A percentile compares a stretch with the other conserved stretches of the same genome.
phyloP scores from a whole-genome alignment of 2,797 vertebrate species.

The Presbytis comata region DNA sequence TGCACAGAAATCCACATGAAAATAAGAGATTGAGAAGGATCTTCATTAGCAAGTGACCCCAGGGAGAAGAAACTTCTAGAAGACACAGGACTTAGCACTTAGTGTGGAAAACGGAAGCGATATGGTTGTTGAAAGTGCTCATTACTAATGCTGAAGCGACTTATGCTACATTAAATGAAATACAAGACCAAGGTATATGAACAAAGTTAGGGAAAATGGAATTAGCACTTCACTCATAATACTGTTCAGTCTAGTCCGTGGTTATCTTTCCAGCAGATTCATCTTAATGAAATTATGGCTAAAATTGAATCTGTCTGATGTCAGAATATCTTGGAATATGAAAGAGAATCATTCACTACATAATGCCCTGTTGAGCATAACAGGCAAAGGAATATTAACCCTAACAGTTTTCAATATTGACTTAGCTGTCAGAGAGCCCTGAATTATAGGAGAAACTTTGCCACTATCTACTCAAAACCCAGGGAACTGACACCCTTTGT shows the following conservation, averaged over 20 bases:
- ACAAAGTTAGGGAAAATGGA: background rate
- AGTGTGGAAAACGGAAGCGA: background rate
- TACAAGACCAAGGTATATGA: background rate
- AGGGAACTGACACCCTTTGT: background rate
- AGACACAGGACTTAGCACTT: background rate
- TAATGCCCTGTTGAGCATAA: slow-evolving; percentile 21
- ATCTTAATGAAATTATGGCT: slow-evolving; percentile 12
- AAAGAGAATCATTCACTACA: background rate
- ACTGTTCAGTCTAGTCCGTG: background rate
- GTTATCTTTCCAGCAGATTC: background rate
- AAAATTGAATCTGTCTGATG: slow-evolving; percentile 17
- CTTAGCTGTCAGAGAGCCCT: slow-evolving; percentile 46
- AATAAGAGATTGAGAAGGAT: background rate
- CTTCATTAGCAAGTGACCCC: slow-evolving; percentile 36
- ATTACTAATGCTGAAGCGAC: background rate
- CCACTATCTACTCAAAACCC: background rate
- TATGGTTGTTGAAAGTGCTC: background rate
- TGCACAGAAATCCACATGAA: background rate
- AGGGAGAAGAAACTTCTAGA: background rate
- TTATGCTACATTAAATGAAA: background rate
- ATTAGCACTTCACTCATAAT: background rate
- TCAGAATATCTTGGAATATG: background rate
- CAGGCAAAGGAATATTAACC: slow-evolving; percentile 40
- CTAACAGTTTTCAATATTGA: slow-evolving; percentile 55
- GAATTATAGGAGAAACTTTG: slow-evolving; percentile 9